These are phyloP conservation scores for Darevskia nairensis DNA, from an alignment of 2,797 vertebrate species.

Conservation along the genomic window DNA sequence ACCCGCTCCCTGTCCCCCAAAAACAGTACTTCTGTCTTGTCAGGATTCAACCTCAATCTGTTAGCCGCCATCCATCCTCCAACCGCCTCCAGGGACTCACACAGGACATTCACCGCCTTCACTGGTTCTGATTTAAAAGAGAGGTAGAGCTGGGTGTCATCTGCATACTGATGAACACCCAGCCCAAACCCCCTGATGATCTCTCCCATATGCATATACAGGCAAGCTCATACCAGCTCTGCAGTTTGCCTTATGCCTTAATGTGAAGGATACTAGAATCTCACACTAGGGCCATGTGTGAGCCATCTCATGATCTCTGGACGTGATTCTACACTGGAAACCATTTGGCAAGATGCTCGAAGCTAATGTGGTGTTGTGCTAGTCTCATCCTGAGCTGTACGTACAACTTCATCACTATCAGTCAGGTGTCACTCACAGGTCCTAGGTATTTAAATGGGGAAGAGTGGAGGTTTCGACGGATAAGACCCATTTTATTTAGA, in stretches of 20 bases:
- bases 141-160: no score
- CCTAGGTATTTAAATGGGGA: conserved; percentile 31
- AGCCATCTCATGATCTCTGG: neutral
- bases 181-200: no score
- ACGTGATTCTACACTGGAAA: neutral
- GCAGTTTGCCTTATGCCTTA: neutral
- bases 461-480: conserved; percentile 56
- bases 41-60: no score
- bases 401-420: neutral
- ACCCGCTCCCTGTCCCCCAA: no score
- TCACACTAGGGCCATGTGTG: neutral
- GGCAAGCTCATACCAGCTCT: neutral
- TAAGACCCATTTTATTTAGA: conserved; percentile 39
- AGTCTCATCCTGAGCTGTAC: neutral
- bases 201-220: no score
- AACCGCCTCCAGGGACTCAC: no score
- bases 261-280: neutral
- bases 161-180: no score
- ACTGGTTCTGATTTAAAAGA: no score
- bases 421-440: neutral
- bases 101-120: no score
- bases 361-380: neutral
- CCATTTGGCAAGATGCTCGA: neutral
- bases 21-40: no score
- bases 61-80: no score